These are phyloP conservation scores for Zosterops japonicus DNA, from an alignment of 2,113 vertebrate genomes.

Conservation along the genomic window DNA sequence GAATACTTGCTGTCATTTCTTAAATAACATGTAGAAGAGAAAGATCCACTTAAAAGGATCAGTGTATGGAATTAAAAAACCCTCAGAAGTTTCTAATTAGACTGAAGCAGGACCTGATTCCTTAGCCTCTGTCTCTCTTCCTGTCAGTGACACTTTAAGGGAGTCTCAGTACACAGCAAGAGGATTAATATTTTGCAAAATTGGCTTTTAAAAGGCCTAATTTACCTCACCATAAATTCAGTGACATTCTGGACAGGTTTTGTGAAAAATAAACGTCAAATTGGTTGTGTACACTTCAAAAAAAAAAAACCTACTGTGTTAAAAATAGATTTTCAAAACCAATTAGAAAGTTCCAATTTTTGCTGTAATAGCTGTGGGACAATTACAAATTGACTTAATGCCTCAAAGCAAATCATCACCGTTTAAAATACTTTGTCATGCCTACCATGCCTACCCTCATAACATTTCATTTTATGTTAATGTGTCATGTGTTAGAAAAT, in stretches of 20 bases:
- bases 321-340: constrained; percentile 53
- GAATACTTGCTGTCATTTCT: neutral
- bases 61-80: neutral
- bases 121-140: neutral
- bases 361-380: constrained; percentile 50
- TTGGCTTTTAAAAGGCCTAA: neutral
- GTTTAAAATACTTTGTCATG: constrained; percentile 52
- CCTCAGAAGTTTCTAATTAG: constrained; percentile 14
- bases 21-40: neutral
- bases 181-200: constrained; percentile 40
- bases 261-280: neutral
- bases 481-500: constrained; percentile 57
- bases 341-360: constrained; percentile 52
- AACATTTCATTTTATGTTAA: constrained; percentile 59
- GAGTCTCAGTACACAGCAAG: neutral
- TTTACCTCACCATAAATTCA: constrained; percentile 12
- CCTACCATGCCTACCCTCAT: constrained; percentile 26
- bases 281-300: neutral
- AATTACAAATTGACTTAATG: constrained; percentile 57
- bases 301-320: constrained; percentile 27
- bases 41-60: constrained; percentile 8
- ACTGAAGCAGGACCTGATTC: neutral
- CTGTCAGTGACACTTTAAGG: neutral
- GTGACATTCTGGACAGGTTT: neutral
- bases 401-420: constrained; percentile 61